These are phyloP conservation scores for Hemiscyllium ocellatum DNA, from an alignment of 2,113 vertebrate genomes.

Conservation along the genomic window DNA sequence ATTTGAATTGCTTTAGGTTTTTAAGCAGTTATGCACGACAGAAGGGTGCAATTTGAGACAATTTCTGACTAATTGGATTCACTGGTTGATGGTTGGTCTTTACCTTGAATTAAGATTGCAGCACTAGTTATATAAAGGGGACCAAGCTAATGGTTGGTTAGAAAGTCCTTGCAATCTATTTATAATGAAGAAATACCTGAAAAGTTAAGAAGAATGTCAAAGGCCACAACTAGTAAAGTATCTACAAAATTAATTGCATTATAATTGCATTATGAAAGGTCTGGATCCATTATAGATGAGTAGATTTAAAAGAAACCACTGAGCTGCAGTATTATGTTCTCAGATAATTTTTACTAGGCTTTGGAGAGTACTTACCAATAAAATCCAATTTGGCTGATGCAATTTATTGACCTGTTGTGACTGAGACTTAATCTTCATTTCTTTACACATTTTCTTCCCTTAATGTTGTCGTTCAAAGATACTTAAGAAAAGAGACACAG, in stretches of 20 bases:
- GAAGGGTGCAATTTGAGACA: not conserved
- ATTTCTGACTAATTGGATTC: conserved; percentile 10
- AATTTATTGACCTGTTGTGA: conserved; percentile 37
- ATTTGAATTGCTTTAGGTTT: not conserved
- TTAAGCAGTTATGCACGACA: not conserved
- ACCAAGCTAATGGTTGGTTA: not conserved
- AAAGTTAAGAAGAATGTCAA: conserved; percentile 27
- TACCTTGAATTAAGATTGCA: not conserved
- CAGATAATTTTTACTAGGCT: conserved; percentile 37
- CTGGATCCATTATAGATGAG: conserved; percentile 33
- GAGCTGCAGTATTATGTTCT: conserved; percentile 36
- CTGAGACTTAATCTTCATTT: conserved; percentile 36
- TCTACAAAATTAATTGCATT: conserved; percentile 35
- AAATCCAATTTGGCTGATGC: conserved; percentile 37
- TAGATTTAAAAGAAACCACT: conserved; percentile 33
- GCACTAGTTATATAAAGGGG: not conserved
- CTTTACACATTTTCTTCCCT: conserved; percentile 35
- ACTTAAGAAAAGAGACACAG: conserved; percentile 21
- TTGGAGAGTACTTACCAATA: conserved; percentile 37
- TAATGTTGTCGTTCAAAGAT: conserved; percentile 34
- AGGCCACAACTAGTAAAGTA: not conserved
- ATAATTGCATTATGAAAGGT: conserved; percentile 35
- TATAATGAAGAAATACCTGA: conserved; percentile 19
- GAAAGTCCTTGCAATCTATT: conserved; percentile 4
- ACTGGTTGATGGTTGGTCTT: not conserved